Evolutionary conservation across 1,140 invertebrate species (phyloP), one percentile per base, ranked within the genome.

Genomic region (Drosophila ironensis): DNA sequence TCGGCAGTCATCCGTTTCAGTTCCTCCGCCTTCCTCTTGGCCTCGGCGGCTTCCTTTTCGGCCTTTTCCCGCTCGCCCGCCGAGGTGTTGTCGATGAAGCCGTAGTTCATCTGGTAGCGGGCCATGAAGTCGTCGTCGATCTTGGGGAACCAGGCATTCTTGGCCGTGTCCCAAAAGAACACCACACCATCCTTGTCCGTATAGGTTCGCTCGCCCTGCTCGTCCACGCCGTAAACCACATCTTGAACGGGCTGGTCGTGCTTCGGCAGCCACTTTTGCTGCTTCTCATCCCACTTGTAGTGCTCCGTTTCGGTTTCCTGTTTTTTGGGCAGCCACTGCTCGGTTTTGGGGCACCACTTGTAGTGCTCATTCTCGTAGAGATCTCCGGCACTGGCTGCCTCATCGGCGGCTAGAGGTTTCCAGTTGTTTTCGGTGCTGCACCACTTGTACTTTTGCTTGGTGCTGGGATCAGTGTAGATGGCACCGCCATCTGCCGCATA

Each of bases 111-210:
- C 91, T 99, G 97, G 92, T 99, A 99, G 45, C 92, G 92, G 1
- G 98, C 98, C 90, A 99, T 94, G 87, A 99, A 99, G 72, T 99
- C 97, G 84, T 98, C 97, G 92, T 99, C 97, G 53, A 99, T 93
- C 93, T 98, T 98, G 14, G 98, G 98, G 92, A 99, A 97, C 97
- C 97, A 99, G 4, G 97, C 97, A 76, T 94, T 95, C 90, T 97
- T 98, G 25, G 94, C 92, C 42, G 91, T 91, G 91, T 99, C 97
- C 97, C 96, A 99, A 88, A 98, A 95, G 90, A 95, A 98, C 48
- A 95, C 93, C 5, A 94, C 95, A 2, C 97, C 97, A 93, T 99
- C 97, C 56, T 94, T 91, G 90, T 98, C 97, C 9, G 93, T 95
- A 69, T 97, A 97, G 3, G 94, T 94, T 70, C 95, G 94, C 25